Base-by-base conservation (phyloP, 2,113 vertebrate genomes). In the Epinephelus cyanopodus region DNA sequence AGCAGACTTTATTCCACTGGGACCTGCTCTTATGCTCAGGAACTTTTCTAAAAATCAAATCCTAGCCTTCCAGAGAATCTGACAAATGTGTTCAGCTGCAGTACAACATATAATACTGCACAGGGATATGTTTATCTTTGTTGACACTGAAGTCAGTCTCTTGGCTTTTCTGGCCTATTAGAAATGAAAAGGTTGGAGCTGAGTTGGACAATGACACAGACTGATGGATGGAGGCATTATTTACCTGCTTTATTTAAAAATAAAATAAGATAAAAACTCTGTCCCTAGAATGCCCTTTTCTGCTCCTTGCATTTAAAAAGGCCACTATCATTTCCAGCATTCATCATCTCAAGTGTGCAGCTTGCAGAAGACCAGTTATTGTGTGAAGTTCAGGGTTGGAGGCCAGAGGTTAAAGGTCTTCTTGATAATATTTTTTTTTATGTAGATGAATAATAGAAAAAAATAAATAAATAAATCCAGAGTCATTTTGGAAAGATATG, bases 1-100 rank as follows among this genome's bases (percentile, higher is more conserved):
- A 94, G 95, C 93, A 93, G 95, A 96, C 98, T 97, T 96, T 97
- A 98, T 98, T 97, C 97, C 94, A 14, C 91, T 89, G 91, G 2
- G 14, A 92, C 94, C 92, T 85, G 93, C 95, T 97, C 95, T 64
- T 27, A 74, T 15, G 21, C 15, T 9, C 45, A 54, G 54, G 64
- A 74, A 61, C 45, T 50, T 74, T 62, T 25, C 29, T 6, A 68
- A 81, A 78, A 68, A 69, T 68, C n/a, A 13, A 15, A 81, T 72
- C 75, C 39, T 39, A 58, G 15, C 13, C 61, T 39, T 15, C 6
- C 54, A 25, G 19, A 73, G 19, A 74, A 58, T 33, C 25, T 39
- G 53, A 74, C 11, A 52, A 19, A 61, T n/a, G 25, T 33, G 37
- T 3, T 11, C 5, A 25, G 25, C 1, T 53, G 39, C 13, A 66